These are phyloP conservation scores for Macheiramphus alcinus DNA, from an alignment of 2,113 vertebrate genomes.

Conservation along the genomic window DNA sequence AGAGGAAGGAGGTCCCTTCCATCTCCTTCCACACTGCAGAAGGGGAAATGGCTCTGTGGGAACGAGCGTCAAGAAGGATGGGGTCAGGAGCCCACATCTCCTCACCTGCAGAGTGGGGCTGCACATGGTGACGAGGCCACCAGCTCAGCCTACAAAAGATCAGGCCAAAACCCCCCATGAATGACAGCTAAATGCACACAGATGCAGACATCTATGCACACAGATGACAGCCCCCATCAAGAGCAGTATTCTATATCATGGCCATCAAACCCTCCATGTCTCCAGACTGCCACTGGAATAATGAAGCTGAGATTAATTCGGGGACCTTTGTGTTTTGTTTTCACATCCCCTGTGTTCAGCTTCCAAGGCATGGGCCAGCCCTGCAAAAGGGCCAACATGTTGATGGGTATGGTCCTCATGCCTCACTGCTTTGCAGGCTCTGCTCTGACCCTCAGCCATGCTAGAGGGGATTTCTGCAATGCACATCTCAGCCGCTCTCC, in stretches of 20 bases:
- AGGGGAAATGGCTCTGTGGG: not conserved
- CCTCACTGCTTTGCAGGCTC: not conserved
- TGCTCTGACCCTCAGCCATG: not conserved
- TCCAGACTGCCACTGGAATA: not conserved
- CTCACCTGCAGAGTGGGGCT: not conserved
- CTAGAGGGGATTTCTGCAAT: not conserved
- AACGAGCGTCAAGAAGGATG: rapidly evolving
- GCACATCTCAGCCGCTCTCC: not conserved
- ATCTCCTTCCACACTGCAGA: not conserved
- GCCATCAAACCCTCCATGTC: not conserved
- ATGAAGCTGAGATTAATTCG: not conserved
- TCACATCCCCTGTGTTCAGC: not conserved
- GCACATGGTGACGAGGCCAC: not conserved
- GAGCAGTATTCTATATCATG: not conserved
- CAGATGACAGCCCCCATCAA: not conserved
- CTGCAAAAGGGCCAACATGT: not conserved
- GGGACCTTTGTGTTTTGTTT: not conserved
- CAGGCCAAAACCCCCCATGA: not conserved
- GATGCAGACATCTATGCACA: too few relatives aligned
- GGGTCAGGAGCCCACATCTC: not conserved
- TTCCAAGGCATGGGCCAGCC: not conserved
- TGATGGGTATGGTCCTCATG: not conserved
- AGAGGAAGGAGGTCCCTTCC: not conserved
- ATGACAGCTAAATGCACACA: not conserved
- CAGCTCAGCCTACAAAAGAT: not conserved